Evolutionary conservation across 2,797 vertebrate genomes (phyloP).

Genomic region (Podarcis lilfordi): DNA sequence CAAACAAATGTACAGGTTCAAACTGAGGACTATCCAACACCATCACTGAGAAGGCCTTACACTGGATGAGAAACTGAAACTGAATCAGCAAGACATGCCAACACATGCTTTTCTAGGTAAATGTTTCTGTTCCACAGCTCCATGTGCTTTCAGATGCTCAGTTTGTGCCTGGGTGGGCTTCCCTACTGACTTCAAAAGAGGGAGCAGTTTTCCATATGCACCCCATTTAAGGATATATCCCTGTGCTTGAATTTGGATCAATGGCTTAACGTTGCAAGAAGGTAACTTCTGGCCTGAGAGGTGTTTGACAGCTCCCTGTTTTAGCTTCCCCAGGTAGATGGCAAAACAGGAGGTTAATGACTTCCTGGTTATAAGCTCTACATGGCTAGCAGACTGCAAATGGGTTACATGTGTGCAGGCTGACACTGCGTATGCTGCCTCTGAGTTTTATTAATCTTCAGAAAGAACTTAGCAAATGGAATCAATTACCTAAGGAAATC

Average conservation of each 20-base stretch:
- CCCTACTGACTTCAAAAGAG: neutral
- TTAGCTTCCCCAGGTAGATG: neutral
- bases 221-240: neutral
- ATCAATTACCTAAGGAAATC: slow-evolving; percentile 8
- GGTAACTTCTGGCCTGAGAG: neutral
- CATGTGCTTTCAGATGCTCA: neutral
- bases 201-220: neutral
- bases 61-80: too few species aligned
- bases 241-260: neutral
- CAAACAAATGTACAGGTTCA: too few species aligned
- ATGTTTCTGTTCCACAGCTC: neutral
- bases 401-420: neutral
- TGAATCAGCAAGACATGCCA: too few species aligned
- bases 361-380: neutral
- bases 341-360: neutral
- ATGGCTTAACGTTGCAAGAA: neutral
- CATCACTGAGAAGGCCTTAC: too few species aligned
- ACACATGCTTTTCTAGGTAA: too few species aligned
- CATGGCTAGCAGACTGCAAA: neutral
- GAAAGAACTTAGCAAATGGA: neutral
- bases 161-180: neutral
- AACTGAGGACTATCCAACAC: too few species aligned
- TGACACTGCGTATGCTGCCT: neutral
- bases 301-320: neutral
- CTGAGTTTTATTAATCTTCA: neutral